phyloP scores from a whole-genome alignment of 2,797 vertebrate species.

The Meda fulgida region DNA sequence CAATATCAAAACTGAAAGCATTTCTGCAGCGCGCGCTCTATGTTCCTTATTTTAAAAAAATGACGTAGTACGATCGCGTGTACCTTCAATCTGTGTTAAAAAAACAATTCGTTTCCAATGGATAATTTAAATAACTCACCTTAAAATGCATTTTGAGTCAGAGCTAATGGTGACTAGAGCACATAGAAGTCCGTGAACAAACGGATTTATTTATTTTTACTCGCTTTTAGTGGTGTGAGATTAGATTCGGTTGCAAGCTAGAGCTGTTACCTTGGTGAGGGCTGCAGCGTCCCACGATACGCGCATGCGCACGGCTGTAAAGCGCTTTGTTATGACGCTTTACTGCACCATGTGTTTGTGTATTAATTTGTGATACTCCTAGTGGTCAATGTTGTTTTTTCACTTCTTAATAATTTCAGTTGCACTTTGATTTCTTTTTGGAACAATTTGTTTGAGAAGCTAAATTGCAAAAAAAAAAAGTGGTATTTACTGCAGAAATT shows the following conservation, averaged over 20 bases:
- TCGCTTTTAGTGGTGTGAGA: not conserved
- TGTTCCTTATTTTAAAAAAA: slow-evolving; percentile 23
- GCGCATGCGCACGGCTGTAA: slow-evolving; percentile 59
- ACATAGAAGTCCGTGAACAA: not conserved
- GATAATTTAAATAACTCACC: slow-evolving; percentile 67
- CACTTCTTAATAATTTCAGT: not conserved
- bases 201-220: slow-evolving; percentile 17
- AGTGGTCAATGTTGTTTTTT: not conserved
- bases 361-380: no score
- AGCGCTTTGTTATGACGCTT: slow-evolving; percentile 32
- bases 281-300: slow-evolving; percentile 56
- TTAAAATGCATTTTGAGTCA: slow-evolving; percentile 74
- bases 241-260: slow-evolving; percentile 38
- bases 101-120: not conserved
- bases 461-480: not conserved
- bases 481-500: no score
- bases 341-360: not conserved
- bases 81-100: slow-evolving; percentile 16
- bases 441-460: not conserved
- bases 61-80: slow-evolving; percentile 50
- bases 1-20: slow-evolving; percentile 50
- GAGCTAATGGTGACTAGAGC: not conserved
- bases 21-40: not conserved
- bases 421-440: not conserved
- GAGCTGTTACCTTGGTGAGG: slow-evolving; percentile 62